Base-by-base conservation (phyloP, 2,888 invertebrate genomes). In the Nebria brevicollis region DNA sequence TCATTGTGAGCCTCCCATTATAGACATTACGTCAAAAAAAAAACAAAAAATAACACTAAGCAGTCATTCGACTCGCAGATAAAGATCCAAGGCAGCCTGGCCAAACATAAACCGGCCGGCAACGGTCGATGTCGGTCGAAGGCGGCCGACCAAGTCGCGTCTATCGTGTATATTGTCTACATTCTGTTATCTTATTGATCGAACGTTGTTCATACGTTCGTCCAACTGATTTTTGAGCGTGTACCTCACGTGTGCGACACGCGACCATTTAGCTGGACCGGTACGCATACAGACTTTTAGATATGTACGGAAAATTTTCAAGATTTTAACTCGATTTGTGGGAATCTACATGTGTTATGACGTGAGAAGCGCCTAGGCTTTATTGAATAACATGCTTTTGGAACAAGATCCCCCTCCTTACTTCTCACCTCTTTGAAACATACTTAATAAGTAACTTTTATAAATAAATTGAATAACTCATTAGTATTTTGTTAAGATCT, bases 161-260 rank as follows among this genome's bases (percentile, higher is more conserved):
- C 70, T 54, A 54, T 41, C 70, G 34, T 80, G 75, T 41, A 11
- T 34, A 10, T 15, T 64, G 8, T 26, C 65, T 42, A 20, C 25
- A 72, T 75, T 75, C 80, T 80, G 75, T 80, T 80, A 80, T 80
- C 80, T 75, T 75, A 80, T 80, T 80, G 80, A 80, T 80, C 80
- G 80, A 75, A 72, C 25, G 64, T 75, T 80, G 80, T 72, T 68
- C 34, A 54, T 64, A 72, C 25, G 75, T 15, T 65, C 34, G 68
- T 15, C 25, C 75, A 75, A 43, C 13, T 5, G 25, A 70, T 13
- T 80, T 70, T 25, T 70, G 26, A n/a, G 15, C 64, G 15, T 43
- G n/a, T 6, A 26, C 42, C 43, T 77, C 8, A 10, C 15, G 11
- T 2, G 8, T 1, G 13, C 11, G 8, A 34, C 7, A 7, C n/a